Evolutionary conservation across 2,888 invertebrate species (phyloP), one percentile per base, ranked within the genome.

Genomic region (Caenorhabditis imperialis): DNA sequence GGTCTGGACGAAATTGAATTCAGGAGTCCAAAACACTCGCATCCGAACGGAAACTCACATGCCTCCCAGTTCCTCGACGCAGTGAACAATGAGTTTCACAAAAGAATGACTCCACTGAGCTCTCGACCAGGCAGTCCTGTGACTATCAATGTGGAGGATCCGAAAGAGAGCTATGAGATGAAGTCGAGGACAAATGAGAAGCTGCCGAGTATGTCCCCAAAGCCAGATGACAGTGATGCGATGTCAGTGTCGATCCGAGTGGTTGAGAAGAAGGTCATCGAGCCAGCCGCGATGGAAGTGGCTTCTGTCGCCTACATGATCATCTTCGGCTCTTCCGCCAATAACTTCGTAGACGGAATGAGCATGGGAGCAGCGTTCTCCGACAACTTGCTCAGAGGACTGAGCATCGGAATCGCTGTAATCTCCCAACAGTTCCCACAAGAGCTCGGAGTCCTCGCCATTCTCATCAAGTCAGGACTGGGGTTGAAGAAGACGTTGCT

Each of bases 281-380:
- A 83, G 18, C 81, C 84, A 22, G 78, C 65, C 0, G 54, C 77
- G 14, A 74, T 84, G 27, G 85, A 86, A 72, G 83, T 77, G 7
- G 84, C 84, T 18, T 82, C 81, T 22, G 86, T 86, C 14, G 86
- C 85, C 14, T 86, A 86, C 53, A 86, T 86, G 86, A 84, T 86
- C 35, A 81, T 86, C 27, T 85, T 86, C 57, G 86, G 86, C 10
- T 82, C 81, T 22, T 79, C 81, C 2, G 84, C 84, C 16, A 86
- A 86, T 55, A 86, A 86, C 40, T 86, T 86, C 53, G 85, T 86
- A 16, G 86, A 86, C 70, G 86, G 86, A 54, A 86, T 86, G 85
- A 85, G 85, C 27, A 85, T 83, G 72, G 86, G 86, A 5, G 86
- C 86, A 14, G 86, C 86, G 0, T 86, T 86, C 51, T 79, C 84